Evolutionary conservation across 2,888 invertebrate genomes (phyloP), one percentile per base, ranked within the genome.

Genomic region (Neoitamus cyanurus): DNA sequence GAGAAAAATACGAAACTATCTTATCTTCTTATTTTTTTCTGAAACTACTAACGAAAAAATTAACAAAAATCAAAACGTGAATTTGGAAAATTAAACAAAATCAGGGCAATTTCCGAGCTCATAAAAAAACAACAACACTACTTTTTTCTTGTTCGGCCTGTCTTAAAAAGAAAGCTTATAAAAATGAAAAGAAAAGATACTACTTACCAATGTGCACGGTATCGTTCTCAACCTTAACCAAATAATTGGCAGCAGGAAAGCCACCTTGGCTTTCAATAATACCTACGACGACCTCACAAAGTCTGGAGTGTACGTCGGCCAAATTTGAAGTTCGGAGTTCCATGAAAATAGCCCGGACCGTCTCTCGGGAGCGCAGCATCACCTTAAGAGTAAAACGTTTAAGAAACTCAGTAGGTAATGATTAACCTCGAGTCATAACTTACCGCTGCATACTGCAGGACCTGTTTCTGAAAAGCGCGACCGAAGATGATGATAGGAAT

Each of bases 401-500:
- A 37, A 34, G 2, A n/a, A n/a, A n/a, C n/a, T n/a, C n/a, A n/a
- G n/a, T n/a, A n/a, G n/a, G n/a, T n/a, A n/a, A n/a, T n/a, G n/a
- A n/a, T n/a, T n/a, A n/a, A n/a, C n/a, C n/a, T n/a, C n/a, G n/a
- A n/a, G n/a, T n/a, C n/a, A n/a, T n/a, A n/a, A 85, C 85, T 86
- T 83, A 89, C 88, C 3, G 88, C 88, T 7, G 86, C 87, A 85
- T 89, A 89, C 70, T 89, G 89, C 1, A 88, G 3, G 5, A 84
- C 83, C 15, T 88, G 87, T 0, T 70, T 25, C 20, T 87, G 86
- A 31, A 87, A 89, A 42, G 87, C 87, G 11, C 88, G 88, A 0
- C 89, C 90, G 84, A 89, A 90, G n/a, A 90, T 87, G 0, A 89
- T 87, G 1, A 89, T 84, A 3, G 89, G 90, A 11, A 88, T 87